phyloP scores from a whole-genome alignment of 2,888 invertebrate species.

The Morpho helenor region DNA sequence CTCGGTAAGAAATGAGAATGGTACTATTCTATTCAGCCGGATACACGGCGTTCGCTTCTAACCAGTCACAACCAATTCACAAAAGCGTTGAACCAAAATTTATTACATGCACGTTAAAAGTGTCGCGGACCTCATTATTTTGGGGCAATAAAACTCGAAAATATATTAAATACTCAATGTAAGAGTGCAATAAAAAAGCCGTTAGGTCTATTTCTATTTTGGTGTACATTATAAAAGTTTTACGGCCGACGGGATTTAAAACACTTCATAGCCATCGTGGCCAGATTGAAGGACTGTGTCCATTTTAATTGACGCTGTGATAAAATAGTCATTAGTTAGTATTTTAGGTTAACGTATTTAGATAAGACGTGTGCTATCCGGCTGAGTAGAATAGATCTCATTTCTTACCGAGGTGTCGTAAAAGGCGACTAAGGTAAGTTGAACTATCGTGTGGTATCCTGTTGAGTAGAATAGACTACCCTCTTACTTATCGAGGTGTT shows the following conservation, averaged over 20 bases:
- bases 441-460: no score
- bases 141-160: slow-evolving; percentile 16
- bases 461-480: no score
- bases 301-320: slow-evolving; percentile 14
- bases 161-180: slow-evolving; percentile 27
- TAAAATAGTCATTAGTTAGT: slow-evolving; percentile 12
- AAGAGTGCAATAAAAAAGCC: slow-evolving; percentile 30
- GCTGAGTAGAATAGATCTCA: no score
- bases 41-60: no score
- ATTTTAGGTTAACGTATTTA: no score
- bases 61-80: no score
- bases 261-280: slow-evolving; percentile 28
- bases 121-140: slow-evolving; percentile 17
- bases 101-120: slow-evolving; percentile 7
- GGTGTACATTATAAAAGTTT: slow-evolving; percentile 31
- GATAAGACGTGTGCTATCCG: no score
- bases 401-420: no score
- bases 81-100: slow-evolving; percentile 1
- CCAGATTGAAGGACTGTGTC: slow-evolving; percentile 22
- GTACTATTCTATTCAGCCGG: no score
- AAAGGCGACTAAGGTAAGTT: no score
- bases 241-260: slow-evolving; percentile 27
- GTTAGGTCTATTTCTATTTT: slow-evolving; percentile 33
- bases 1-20: no score
- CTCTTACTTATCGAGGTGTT: no score